These are phyloP conservation scores for Microdon myrmicae DNA, from an alignment of 2,888 invertebrate genomes.

Conservation along the genomic window DNA sequence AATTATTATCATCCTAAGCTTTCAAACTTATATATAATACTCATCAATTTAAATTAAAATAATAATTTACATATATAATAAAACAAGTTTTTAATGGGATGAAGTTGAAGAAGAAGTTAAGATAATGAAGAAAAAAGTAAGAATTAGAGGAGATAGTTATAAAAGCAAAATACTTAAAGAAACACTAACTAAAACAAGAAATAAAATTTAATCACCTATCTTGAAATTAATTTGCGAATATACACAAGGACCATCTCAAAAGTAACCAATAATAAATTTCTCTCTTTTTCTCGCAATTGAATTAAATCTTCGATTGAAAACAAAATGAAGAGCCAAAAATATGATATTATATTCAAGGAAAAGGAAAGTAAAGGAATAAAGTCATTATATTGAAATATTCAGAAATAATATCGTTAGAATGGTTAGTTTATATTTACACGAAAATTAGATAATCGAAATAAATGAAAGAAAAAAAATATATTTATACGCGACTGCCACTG, in stretches of 20 bases:
- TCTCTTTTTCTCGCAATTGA: too few relatives aligned
- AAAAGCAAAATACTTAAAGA: constrained; percentile 7
- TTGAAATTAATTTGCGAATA: constrained; percentile 58
- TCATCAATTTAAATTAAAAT: constrained; percentile 16
- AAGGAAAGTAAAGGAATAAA: constrained; percentile 3
- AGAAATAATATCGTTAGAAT: constrained; percentile 30
- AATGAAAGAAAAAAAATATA: constrained; percentile 8
- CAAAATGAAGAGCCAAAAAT: constrained; percentile 2
- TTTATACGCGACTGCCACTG: constrained; percentile 36
- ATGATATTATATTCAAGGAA: neutral
- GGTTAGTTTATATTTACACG: constrained; percentile 38
- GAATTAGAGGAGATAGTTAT: constrained; percentile 41
- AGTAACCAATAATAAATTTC: constrained; percentile 77
- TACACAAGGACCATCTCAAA: constrained; percentile 91
- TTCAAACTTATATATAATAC: constrained; percentile 16
- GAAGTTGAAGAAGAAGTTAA: constrained; percentile 24
- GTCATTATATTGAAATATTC: constrained; percentile 36
- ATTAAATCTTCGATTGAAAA: constrained; percentile 24
- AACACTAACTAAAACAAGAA: constrained; percentile 22
- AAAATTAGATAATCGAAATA: constrained; percentile 12
- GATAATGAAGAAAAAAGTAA: constrained; percentile 23
- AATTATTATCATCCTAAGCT: constrained; percentile 17
- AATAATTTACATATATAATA: constrained; percentile 10
- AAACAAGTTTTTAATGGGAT: constrained; percentile 27
- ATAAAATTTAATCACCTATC: constrained; percentile 20